Evolutionary conservation across 2,888 invertebrate species (phyloP).

Genomic region (Acanthoscelides obtectus): DNA sequence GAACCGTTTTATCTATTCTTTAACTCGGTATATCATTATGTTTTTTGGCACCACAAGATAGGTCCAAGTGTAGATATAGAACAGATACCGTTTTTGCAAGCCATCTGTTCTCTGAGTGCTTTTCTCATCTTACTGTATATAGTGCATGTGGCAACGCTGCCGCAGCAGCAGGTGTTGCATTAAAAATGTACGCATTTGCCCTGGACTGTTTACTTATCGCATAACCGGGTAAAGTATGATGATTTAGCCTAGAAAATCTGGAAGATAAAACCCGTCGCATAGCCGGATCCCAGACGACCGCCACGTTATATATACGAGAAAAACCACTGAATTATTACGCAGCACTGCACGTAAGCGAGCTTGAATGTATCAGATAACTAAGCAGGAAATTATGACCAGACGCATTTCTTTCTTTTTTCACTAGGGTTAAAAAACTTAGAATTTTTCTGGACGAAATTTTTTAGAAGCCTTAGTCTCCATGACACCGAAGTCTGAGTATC

Average conservation of each 20-base stretch:
- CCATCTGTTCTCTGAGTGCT: no score
- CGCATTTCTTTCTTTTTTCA: not conserved
- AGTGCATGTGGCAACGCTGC: not conserved
- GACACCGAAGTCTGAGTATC: no score
- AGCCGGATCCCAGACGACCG: not conserved
- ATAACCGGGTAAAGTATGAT: not conserved
- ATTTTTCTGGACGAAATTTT: no score
- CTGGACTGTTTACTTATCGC: not conserved
- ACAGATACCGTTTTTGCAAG: no score
- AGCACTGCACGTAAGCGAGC: not conserved
- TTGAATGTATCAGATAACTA: not conserved
- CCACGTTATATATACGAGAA: not conserved
- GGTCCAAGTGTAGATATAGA: no score
- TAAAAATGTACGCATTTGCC: not conserved
- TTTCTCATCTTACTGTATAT: not conserved
- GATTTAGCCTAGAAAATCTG: not conserved
- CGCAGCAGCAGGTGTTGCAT: not conserved
- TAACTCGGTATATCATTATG: no score
- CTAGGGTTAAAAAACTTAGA: not conserved
- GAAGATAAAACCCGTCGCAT: not conserved
- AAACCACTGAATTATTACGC: not conserved
- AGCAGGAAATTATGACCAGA: not conserved
- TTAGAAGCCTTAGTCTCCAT: no score
- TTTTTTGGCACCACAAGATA: no score
- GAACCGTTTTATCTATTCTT: no score